Evolutionary conservation across 2,797 vertebrate genomes (phyloP).

Genomic region (Lerista edwardsae): DNA sequence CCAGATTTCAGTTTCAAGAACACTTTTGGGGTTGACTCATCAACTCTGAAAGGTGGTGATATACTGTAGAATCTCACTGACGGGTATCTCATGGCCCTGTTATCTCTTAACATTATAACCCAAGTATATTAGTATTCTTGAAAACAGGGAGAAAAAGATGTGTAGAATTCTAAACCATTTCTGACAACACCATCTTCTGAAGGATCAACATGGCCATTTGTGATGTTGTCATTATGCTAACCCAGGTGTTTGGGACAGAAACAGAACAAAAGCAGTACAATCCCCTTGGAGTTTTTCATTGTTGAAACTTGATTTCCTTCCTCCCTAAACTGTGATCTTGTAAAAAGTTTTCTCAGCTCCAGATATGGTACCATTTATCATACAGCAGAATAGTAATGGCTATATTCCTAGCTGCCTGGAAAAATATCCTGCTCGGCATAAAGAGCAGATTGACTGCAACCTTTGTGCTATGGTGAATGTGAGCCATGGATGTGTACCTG

Average conservation of each 20-base stretch:
- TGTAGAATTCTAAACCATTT: not conserved
- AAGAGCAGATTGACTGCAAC: not conserved
- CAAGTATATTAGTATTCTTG: not conserved
- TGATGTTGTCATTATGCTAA: not conserved
- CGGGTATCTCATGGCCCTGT: not conserved
- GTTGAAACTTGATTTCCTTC: not conserved
- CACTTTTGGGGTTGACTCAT: constrained; percentile 17
- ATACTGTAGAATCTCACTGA: not conserved
- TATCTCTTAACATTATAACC: not conserved
- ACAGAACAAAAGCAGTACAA: not conserved
- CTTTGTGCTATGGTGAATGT: not conserved
- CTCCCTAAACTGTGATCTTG: not conserved
- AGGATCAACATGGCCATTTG: no score
- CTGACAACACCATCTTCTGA: no score
- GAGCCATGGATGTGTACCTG: not conserved
- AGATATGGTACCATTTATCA: not conserved
- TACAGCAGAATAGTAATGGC: not conserved
- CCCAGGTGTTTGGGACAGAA: not conserved
- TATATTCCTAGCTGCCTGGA: not conserved
- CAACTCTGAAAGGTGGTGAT: constrained; percentile 24
- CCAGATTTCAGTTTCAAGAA: constrained; percentile 42
- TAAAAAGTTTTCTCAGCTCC: no score
- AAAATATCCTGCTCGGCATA: not conserved
- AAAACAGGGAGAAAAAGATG: not conserved
- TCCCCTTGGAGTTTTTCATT: not conserved